Conservation (phyloP, 2,797 vertebrate species). For the Dallia pectoralis region DNA sequence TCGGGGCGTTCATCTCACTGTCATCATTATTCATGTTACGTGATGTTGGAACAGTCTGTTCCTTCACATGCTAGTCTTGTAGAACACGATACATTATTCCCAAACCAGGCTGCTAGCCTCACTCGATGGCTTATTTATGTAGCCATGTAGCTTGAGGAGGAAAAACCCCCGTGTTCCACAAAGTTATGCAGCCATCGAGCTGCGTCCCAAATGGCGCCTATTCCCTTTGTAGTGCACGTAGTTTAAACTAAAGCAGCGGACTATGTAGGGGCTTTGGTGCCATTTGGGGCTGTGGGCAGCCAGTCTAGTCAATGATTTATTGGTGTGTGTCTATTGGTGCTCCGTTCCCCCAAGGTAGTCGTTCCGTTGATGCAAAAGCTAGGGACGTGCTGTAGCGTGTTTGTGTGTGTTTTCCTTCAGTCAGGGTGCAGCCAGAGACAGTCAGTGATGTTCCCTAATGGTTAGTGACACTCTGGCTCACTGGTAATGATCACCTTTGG, state of each 20-base stretch:
- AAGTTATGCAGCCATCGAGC: background rate
- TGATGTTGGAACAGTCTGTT: background rate
- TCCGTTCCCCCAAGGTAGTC: slow-evolving; percentile 17
- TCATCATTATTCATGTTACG: background rate
- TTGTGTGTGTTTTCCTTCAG: slow-evolving; percentile 48
- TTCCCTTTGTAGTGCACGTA: too few relatives aligned
- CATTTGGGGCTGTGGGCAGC: slow-evolving; percentile 12
- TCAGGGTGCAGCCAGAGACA: slow-evolving; percentile 57
- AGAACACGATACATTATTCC: background rate
- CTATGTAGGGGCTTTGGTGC: background rate
- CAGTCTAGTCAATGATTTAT: slow-evolving; percentile 35
- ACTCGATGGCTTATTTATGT: background rate
- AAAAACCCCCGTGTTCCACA: background rate
- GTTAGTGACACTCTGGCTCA: slow-evolving; percentile 78
- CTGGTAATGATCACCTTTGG: slow-evolving; percentile 83
- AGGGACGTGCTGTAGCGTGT: slow-evolving; percentile 6
- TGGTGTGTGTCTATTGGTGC: slow-evolving; percentile 18
- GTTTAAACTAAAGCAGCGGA: background rate
- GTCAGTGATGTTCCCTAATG: slow-evolving; percentile 68
- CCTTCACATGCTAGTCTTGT: background rate
- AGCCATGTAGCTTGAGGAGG: background rate
- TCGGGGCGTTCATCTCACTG: background rate
- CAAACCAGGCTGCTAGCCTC: background rate
- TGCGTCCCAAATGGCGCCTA: background rate
- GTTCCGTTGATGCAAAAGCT: background rate